A percentile compares a stretch with the other conserved stretches of the same genome.
These are phyloP conservation scores for Ageneiosus marmoratus DNA, from an alignment of 2,113 vertebrate genomes.

Conservation along the genomic window DNA sequence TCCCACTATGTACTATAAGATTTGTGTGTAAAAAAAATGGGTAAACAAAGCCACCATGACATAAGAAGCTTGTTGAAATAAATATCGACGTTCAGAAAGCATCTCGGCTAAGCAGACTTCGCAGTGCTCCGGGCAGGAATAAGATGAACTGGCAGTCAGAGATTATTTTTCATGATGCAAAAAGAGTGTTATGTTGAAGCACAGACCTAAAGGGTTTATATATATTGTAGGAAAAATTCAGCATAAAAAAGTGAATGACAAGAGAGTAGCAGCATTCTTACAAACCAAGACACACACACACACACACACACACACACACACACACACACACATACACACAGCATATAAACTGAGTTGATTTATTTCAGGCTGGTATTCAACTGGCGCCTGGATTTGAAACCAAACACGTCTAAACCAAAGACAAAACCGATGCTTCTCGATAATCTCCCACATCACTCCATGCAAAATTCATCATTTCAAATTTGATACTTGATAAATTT, in stretches of 20 bases:
- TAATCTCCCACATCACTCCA: neutral
- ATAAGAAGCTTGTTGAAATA: neutral
- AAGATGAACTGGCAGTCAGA: conserved; percentile 34
- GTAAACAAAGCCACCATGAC: conserved; percentile 10
- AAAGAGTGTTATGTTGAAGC: conserved; percentile 15
- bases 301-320: too few species aligned
- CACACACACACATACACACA: too few species aligned
- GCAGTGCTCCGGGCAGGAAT: conserved; percentile 20
- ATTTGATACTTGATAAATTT: conserved; percentile 22
- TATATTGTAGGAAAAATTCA: neutral
- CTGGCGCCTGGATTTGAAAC: conserved; percentile 4
- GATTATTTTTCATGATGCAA: neutral
- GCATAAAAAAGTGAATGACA: neutral
- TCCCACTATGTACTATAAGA: too few species aligned
- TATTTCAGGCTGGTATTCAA: neutral
- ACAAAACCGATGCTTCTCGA: neutral
- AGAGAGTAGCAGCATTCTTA: neutral
- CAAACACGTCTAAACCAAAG: conserved; percentile 1
- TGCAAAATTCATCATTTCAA: conserved; percentile 5
- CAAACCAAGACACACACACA: neutral
- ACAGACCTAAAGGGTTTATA: neutral
- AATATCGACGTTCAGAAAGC: conserved; percentile 8
- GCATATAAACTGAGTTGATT: neutral
- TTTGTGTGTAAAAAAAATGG: conserved; percentile 14
- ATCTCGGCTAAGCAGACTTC: neutral